phyloP scores from a whole-genome alignment of 2,113 vertebrate species.

The Herpetotheres cachinnans region DNA sequence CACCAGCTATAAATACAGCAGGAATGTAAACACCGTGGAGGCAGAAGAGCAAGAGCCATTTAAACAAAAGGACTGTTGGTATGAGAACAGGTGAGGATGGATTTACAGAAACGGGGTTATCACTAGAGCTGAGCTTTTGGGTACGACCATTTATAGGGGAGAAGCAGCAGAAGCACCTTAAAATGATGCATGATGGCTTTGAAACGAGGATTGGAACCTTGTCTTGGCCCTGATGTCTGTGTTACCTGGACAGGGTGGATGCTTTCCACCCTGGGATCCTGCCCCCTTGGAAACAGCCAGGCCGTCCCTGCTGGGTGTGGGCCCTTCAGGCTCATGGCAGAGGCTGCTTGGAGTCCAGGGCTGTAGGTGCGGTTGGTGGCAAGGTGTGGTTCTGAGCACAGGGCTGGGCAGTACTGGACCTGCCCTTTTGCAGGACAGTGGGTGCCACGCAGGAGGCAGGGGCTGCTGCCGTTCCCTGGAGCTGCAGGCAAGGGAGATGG shows the following conservation, averaged over 20 bases:
- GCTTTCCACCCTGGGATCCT: neutral
- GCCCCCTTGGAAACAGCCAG: neutral
- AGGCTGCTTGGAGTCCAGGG: rapidly evolving
- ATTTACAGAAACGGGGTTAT: rapidly evolving
- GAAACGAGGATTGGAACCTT: rapidly evolving
- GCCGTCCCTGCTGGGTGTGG: rapidly evolving
- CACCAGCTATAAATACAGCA: neutral
- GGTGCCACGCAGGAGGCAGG: too few relatives aligned
- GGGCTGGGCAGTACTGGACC: neutral
- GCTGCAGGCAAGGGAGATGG: neutral
- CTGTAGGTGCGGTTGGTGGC: rapidly evolving
- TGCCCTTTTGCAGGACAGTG: rapidly evolving
- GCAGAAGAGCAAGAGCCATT: neutral
- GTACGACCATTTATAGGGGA: too few relatives aligned
- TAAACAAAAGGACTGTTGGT: neutral
- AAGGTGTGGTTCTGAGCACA: rapidly evolving
- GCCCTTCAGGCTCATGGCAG: neutral
- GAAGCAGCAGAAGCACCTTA: too few relatives aligned
- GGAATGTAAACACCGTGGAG: neutral
- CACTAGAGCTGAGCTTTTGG: too few relatives aligned
- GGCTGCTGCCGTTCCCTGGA: too few relatives aligned
- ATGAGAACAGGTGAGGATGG: neutral
- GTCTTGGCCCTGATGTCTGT: too few relatives aligned
- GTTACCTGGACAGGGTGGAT: rapidly evolving
- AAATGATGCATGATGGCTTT: rapidly evolving